Percentiles rank a stretch among this genome's conserved stretches.
Conservation (phyloP, 2,113 vertebrate genomes). For the Thomomys bottae region DNA sequence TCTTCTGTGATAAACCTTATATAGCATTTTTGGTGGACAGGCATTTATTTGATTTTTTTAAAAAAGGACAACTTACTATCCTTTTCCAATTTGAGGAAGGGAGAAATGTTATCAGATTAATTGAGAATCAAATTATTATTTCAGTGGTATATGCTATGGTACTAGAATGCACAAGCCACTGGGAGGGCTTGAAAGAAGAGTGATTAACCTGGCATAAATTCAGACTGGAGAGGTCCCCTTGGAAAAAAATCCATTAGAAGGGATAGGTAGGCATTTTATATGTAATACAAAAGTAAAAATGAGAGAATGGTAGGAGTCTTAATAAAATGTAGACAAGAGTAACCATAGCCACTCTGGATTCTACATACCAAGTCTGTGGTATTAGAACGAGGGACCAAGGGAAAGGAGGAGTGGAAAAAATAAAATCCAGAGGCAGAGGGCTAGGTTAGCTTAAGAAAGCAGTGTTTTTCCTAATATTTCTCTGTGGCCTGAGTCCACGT, state of each 20-base stretch:
- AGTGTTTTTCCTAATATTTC: not conserved
- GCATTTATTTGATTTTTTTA: slow-evolving; percentile 17
- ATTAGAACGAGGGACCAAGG: not conserved
- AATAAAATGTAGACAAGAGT: not conserved
- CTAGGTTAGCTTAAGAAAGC: not conserved
- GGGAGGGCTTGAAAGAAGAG: not conserved
- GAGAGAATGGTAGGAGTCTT: not conserved
- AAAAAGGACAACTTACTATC: not conserved
- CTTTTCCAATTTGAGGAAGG: not conserved
- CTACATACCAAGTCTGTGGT: not conserved
- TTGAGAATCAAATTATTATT: not conserved
- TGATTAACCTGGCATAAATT: not conserved
- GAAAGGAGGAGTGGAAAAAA: not conserved
- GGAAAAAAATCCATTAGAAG: not conserved
- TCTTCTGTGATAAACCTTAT: slow-evolving; percentile 15
- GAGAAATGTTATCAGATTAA: not conserved
- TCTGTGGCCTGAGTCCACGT: not conserved
- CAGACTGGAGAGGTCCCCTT: not conserved
- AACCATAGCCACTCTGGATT: not conserved
- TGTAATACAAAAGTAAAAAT: not conserved
- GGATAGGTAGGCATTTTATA: not conserved
- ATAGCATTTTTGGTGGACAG: not conserved
- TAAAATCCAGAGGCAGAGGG: not conserved
- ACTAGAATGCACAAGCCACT: not conserved
- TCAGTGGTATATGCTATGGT: too few relatives aligned